Percentiles rank a stretch among this genome's conserved stretches.
These are phyloP conservation scores for Coelopa pilipes DNA, from an alignment of 2,888 invertebrate genomes.

Conservation along the genomic window DNA sequence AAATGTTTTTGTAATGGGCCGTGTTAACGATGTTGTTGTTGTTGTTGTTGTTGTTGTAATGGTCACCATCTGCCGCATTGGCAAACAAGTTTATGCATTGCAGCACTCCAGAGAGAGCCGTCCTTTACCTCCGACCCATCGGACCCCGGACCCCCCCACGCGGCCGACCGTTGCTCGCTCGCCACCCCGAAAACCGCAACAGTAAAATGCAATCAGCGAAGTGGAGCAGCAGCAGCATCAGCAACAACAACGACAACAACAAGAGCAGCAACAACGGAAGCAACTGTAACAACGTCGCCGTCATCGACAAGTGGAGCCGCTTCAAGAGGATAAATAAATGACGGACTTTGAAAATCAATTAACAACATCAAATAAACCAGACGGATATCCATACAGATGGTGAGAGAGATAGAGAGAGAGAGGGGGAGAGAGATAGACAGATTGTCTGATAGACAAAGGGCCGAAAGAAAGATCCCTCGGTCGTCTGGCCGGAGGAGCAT, in stretches of 20 bases:
- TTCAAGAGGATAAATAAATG: constrained; percentile 37
- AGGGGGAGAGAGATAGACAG: neutral
- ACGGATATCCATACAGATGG: neutral
- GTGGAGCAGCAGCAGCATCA: neutral
- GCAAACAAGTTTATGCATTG: constrained; percentile 24
- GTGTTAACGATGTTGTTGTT: neutral
- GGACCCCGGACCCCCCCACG: neutral
- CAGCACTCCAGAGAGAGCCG: neutral
- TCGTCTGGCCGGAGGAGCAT: too few relatives aligned
- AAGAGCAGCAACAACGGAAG: too few relatives aligned
- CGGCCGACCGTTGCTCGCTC: too few relatives aligned
- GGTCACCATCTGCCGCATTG: constrained; percentile 4
- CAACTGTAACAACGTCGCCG: too few relatives aligned
- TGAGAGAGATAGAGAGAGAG: constrained; percentile 9
- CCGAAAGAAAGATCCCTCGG: too few relatives aligned
- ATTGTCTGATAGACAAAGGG: neutral
- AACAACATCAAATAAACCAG: constrained; percentile 66
- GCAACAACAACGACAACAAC: neutral
- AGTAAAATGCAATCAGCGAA: constrained; percentile 36
- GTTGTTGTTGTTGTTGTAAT: constrained; percentile 19
- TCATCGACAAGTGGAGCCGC: constrained; percentile 11
- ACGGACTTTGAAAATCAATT: constrained; percentile 66
- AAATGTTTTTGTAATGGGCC: too few relatives aligned
- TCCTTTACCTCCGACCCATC: neutral
- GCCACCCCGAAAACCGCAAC: constrained; percentile 31